phyloP scores from a whole-genome alignment of 2,113 vertebrate genomes.

The Canis aureus region DNA sequence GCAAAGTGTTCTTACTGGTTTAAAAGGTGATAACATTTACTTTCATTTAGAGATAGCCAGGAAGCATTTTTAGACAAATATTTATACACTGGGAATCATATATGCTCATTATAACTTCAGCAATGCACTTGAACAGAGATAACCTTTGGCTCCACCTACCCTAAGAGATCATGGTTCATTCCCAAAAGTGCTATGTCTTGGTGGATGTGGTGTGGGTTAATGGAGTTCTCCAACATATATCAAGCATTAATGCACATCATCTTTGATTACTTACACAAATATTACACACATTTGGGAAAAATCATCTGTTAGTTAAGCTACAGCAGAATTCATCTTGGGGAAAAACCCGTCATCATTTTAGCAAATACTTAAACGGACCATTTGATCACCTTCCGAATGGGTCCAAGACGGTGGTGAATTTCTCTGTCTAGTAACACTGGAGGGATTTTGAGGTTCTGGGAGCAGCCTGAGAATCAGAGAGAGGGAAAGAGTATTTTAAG shows the following conservation, averaged over 20 bases:
- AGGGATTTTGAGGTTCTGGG: neutral
- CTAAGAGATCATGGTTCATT: neutral
- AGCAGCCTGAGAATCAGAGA: neutral
- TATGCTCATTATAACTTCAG: neutral
- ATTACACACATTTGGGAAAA: neutral
- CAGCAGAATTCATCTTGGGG: neutral
- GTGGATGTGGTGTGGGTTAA: neutral
- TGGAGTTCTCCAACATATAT: neutral
- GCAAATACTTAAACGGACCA: neutral
- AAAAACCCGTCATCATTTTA: neutral
- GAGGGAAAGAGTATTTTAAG: neutral
- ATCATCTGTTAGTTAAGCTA: neutral
- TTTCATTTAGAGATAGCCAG: neutral
- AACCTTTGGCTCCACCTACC: neutral
- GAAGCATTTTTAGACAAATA: conserved; percentile 31
- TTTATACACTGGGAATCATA: neutral
- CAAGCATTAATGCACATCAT: neutral
- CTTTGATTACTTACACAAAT: conserved; percentile 1
- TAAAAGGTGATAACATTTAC: neutral
- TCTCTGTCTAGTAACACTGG: neutral
- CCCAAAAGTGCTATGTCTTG: neutral
- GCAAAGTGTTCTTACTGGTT: neutral
- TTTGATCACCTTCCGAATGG: neutral
- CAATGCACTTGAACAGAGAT: neutral
- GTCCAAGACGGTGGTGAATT: neutral